Evolutionary conservation across 1,140 invertebrate genomes (phyloP), one percentile per base, ranked within the genome.

Genomic region (Leptinotarsa texana): DNA sequence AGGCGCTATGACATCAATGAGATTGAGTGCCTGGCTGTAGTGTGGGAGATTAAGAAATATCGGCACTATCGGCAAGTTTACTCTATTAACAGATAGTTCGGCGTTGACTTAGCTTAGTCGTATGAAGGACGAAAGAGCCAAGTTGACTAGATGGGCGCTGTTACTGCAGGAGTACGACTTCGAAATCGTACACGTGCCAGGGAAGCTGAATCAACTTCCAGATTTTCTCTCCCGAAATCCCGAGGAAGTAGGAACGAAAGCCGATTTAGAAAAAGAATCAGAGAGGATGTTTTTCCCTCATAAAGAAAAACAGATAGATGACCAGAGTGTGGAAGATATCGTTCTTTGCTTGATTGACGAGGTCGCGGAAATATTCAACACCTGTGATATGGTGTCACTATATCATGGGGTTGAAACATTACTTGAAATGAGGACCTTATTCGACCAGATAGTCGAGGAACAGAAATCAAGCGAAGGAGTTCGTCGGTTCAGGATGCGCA

Each of bases 61-160:
- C 72, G 78, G 13, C 77, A 57, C 1, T 83, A 82, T 63, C 74
- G 24, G 76, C 11, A 73, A 51, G 2, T 85, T 85, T 70, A 77
- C 49, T 0, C 72, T 85, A 0, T 18, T 70, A 17, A 84, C 82
- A 0, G 79, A 82, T 70, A 81, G 76, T 57, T n/a, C 62, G 5
- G 78, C 76, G 0, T 70, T 84, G 0, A 71, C 48, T 0, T 84
- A 83, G 82, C 77, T 84, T 0, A 0, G 78, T 0, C 6, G 24
- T 5, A 17, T 76, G 6, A 79, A 79, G 42, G 80, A 82, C 51
- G 33, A 17, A 1, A 69, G 75, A 11, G 68, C 77, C 13, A 83
- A 84, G 69, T 71, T 84, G 1, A 77, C 74, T 4, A 74, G 82
- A 0, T 84, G 82, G 82, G 71, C 82, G 0, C 18, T 33, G 6